A percentile compares a stretch with the other conserved stretches of the same genome.
Conservation (phyloP, 1,140 invertebrate species). For the Olivierus martensii region DNA sequence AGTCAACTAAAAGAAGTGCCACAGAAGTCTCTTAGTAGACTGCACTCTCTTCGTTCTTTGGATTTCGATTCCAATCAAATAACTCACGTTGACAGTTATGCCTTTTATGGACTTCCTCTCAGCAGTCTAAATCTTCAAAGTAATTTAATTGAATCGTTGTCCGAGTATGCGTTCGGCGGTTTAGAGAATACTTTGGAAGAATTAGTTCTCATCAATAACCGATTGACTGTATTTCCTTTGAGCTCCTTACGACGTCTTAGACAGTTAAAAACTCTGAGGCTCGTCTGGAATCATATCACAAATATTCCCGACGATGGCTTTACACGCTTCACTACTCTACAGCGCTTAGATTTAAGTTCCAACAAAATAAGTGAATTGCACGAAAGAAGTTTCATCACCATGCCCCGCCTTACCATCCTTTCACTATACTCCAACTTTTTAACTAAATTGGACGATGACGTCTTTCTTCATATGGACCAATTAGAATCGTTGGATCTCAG, state of each 20-base stretch:
- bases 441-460: conserved; percentile 54
- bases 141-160: conserved; percentile 49
- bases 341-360: conserved; percentile 67
- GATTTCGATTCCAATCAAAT: conserved; percentile 79
- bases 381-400: conserved; percentile 58
- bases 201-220: conserved; percentile 73
- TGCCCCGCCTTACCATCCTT: conserved; percentile 58
- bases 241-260: conserved; percentile 55
- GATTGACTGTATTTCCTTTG: conserved; percentile 64
- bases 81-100: conserved; percentile 63
- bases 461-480: conserved; percentile 53
- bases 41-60: conserved; percentile 53
- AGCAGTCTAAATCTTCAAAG: conserved; percentile 70
- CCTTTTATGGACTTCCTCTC: conserved; percentile 66
- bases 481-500: conserved; percentile 73
- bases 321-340: conserved; percentile 49
- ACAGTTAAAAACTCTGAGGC: conserved; percentile 50
- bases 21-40: conserved; percentile 55
- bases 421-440: conserved; percentile 73
- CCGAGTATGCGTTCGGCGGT: conserved; percentile 68
- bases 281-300: conserved; percentile 69
- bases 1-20: conserved; percentile 64
- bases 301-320: conserved; percentile 54
- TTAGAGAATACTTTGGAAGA: conserved; percentile 62
- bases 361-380: conserved; percentile 63